Evolutionary conservation across 2,113 vertebrate genomes (phyloP).

Genomic region (Oceanites oceanicus): DNA sequence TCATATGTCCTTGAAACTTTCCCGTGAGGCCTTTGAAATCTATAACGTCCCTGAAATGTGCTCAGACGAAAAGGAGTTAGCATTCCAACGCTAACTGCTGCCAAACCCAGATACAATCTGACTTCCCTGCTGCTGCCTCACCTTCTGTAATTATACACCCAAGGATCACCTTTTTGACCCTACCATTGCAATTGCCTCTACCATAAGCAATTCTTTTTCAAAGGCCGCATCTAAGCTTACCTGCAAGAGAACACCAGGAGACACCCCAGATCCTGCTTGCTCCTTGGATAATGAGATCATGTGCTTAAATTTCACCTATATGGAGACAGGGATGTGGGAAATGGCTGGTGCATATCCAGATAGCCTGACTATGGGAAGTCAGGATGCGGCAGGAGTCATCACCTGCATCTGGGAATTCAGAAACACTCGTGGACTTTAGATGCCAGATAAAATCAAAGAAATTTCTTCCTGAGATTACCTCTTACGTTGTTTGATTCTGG

Average conservation of each 20-base stretch:
- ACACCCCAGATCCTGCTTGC: constrained; percentile 3
- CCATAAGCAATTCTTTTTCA: constrained; percentile 17
- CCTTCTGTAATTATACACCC: constrained; percentile 48
- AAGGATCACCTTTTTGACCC: constrained; percentile 30
- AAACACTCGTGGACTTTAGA: not conserved
- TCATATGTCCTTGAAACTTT: not conserved
- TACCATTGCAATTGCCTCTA: not conserved
- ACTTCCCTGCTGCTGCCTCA: constrained; percentile 13
- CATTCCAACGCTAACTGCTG: not conserved
- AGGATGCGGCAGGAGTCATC: not conserved
- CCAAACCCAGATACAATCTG: constrained; percentile 16
- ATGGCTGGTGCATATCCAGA: not conserved
- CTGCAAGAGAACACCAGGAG: constrained; percentile 46
- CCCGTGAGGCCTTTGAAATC: not conserved
- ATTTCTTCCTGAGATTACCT: not conserved
- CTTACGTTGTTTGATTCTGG: not conserved
- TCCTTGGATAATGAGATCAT: not conserved
- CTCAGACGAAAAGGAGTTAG: not conserved
- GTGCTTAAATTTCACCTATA: constrained; percentile 32
- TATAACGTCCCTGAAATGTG: not conserved
- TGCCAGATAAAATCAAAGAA: not conserved
- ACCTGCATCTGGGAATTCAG: not conserved
- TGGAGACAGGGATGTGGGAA: not conserved
- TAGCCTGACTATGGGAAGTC: not conserved
- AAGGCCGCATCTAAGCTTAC: not conserved